Evolutionary conservation across 2,888 invertebrate genomes (phyloP).

Genomic region (Microplitis deprimator): DNA sequence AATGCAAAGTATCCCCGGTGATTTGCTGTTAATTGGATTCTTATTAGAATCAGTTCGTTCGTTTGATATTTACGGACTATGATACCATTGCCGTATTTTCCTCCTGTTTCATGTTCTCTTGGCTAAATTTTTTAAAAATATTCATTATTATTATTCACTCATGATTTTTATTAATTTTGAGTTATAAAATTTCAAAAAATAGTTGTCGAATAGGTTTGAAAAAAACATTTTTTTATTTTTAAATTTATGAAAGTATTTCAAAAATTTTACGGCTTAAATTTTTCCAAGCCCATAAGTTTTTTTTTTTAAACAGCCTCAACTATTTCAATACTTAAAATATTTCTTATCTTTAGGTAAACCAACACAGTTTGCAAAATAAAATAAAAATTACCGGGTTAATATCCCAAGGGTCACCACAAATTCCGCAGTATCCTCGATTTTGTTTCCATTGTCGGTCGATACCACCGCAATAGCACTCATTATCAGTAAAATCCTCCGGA

Average conservation of each 20-base stretch:
- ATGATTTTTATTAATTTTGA: too few species aligned
- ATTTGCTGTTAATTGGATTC: constrained; percentile 89
- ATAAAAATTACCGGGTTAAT: constrained; percentile 67
- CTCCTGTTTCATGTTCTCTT: constrained; percentile 86
- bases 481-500: constrained; percentile 91
- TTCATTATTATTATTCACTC: background rate
- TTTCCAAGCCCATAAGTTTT: too few species aligned
- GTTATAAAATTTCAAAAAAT: too few species aligned
- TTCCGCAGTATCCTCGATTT: constrained; percentile 88
- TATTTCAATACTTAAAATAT: background rate
- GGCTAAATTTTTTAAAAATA: constrained; percentile 71
- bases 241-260: too few species aligned
- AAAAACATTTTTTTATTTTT: too few species aligned
- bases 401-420: constrained; percentile 91
- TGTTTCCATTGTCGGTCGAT: constrained; percentile 86
- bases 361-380: background rate
- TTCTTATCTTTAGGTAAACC: background rate
- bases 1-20: constrained; percentile 92
- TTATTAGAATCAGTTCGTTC: constrained; percentile 79
- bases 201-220: too few species aligned
- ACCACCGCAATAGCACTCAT: constrained; percentile 90
- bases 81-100: constrained; percentile 85
- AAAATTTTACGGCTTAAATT: too few species aligned
- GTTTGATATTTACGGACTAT: constrained; percentile 85
- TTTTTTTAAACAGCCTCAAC: too few species aligned